phyloP scores from a whole-genome alignment of 2,888 invertebrate species.

The Amphipyra tragopoginis region DNA sequence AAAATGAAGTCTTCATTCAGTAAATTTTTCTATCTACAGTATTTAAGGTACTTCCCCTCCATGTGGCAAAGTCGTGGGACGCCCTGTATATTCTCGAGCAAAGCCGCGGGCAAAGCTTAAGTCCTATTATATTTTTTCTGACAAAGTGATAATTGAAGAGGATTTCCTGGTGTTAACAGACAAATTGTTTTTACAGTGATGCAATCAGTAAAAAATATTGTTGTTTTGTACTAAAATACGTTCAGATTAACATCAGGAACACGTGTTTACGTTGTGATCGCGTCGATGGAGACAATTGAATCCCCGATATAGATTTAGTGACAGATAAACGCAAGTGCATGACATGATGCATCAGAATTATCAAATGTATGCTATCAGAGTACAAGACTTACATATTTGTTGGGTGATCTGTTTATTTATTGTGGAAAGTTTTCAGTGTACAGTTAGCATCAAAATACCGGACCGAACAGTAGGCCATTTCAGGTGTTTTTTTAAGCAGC shows the following conservation, averaged over 20 bases:
- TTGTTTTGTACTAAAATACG: conserved; percentile 25
- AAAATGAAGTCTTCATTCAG: too few species aligned
- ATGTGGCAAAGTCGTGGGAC: too few species aligned
- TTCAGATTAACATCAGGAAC: conserved; percentile 12
- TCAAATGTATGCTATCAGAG: conserved; percentile 12
- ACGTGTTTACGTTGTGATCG: conserved; percentile 23
- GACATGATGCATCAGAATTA: conserved; percentile 21
- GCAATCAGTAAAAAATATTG: conserved; percentile 11
- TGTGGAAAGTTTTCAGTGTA: too few species aligned
- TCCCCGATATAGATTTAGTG: conserved; percentile 9
- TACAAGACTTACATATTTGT: background rate
- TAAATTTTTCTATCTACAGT: too few species aligned
- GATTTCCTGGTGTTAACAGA: background rate
- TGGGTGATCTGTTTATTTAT: background rate
- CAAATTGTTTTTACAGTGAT: conserved; percentile 1
- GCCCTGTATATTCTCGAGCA: too few species aligned
- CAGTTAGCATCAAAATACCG: too few species aligned
- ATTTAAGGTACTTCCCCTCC: too few species aligned
- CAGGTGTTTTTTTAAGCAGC: too few species aligned
- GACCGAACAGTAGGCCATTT: too few species aligned
- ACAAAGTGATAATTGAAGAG: background rate
- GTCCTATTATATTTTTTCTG: background rate
- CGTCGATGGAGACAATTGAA: background rate
- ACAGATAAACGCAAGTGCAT: conserved; percentile 9
- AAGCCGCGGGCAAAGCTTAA: background rate